These are phyloP conservation scores for Crioceris asparagi DNA, from an alignment of 2,888 invertebrate species.

Conservation along the genomic window DNA sequence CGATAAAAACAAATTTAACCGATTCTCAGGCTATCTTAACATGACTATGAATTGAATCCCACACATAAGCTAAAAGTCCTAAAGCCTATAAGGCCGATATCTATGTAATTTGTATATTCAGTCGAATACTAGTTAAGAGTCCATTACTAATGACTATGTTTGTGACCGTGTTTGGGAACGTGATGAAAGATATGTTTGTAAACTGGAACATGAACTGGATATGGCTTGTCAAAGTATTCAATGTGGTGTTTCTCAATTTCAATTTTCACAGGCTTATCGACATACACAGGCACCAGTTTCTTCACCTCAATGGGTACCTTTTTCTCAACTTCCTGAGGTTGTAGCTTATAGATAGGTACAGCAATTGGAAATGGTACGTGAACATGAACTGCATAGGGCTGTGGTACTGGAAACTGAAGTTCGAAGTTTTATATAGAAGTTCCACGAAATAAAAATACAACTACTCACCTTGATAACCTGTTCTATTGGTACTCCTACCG, in stretches of 20 bases:
- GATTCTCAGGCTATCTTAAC: no score
- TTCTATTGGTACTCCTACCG: conserved; percentile 61
- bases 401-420: conserved; percentile 44
- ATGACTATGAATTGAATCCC: no score
- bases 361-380: conserved; percentile 61
- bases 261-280: conserved; percentile 65
- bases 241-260: conserved; percentile 65
- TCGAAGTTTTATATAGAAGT: neutral
- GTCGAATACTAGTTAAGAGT: conserved; percentile 8
- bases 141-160: neutral
- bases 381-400: conserved; percentile 64
- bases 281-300: conserved; percentile 58
- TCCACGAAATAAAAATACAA: no score
- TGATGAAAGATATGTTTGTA: conserved; percentile 65
- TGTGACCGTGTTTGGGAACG: conserved; percentile 27
- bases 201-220: conserved; percentile 62
- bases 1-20: no score
- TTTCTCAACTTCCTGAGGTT: conserved; percentile 60
- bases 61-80: no score
- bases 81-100: no score
- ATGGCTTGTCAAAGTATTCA: conserved; percentile 52
- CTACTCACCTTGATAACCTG: conserved; percentile 51
- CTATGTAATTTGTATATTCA: conserved; percentile 1
- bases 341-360: conserved; percentile 61
- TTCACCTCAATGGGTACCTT: conserved; percentile 64